phyloP scores from a whole-genome alignment of 2,888 invertebrate species.

The Acleris emargana region DNA sequence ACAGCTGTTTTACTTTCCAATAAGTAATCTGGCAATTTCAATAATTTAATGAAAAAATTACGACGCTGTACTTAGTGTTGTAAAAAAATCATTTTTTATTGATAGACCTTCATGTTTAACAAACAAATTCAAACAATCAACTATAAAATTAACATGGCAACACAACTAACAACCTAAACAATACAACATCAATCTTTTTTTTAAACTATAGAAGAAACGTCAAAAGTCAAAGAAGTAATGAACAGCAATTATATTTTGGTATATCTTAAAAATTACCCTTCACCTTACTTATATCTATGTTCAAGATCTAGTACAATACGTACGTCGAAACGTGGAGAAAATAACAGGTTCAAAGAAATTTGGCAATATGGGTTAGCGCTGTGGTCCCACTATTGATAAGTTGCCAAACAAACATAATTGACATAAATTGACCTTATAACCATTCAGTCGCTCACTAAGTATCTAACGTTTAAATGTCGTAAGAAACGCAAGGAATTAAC shows the following conservation, averaged over 20 bases:
- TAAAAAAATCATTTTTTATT: too few relatives aligned
- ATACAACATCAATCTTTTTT: not conserved
- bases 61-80: too few relatives aligned
- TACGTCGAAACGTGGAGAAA: conserved; percentile 1
- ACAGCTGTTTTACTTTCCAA: too few relatives aligned
- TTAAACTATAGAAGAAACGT: not conserved
- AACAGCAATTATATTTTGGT: not conserved
- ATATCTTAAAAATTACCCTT: not conserved
- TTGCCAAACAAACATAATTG: not conserved
- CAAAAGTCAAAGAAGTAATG: not conserved
- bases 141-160: not conserved
- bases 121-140: not conserved
- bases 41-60: too few relatives aligned
- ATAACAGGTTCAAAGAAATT: not conserved
- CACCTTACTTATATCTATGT: not conserved
- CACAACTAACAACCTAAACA: not conserved
- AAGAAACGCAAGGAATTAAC: too few relatives aligned
- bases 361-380: conserved; percentile 5
- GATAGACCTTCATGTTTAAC: too few relatives aligned
- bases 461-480: too few relatives aligned
- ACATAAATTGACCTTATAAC: not conserved
- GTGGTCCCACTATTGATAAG: conserved; percentile 9
- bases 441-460: too few relatives aligned
- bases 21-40: too few relatives aligned
- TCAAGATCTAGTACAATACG: not conserved